A percentile compares a stretch with the other conserved stretches of the same genome.
Conservation (phyloP, 1,140 invertebrate species). For the Formica selysi region DNA sequence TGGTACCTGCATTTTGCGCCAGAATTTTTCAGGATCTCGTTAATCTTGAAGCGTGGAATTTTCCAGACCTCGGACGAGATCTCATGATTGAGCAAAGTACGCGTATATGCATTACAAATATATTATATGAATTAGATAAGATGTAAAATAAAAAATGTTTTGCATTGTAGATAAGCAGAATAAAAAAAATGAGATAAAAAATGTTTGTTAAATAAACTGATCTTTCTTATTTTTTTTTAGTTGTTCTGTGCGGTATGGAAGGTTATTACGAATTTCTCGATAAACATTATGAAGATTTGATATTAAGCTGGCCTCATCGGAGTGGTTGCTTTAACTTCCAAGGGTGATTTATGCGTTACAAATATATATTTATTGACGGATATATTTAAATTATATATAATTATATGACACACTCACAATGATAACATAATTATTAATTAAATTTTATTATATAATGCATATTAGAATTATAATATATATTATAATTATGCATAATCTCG, state of each 20-base stretch:
- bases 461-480: conserved; percentile 1
- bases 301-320: conserved; percentile 76
- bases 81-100: conserved; percentile 82
- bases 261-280: conserved; percentile 80
- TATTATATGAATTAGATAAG: not conserved
- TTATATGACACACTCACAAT: not conserved
- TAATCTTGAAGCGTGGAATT: conserved; percentile 73
- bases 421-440: not conserved
- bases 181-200: not conserved
- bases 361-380: conserved; percentile 29
- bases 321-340: conserved; percentile 78
- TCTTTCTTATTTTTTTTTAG: conserved; percentile 68
- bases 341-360: conserved; percentile 63
- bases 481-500: too few relatives aligned
- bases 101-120: not conserved
- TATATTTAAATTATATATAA: not conserved
- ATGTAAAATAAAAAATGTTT: too few relatives aligned
- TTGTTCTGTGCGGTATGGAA: conserved; percentile 83
- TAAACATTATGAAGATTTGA: conserved; percentile 74
- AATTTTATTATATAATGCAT: not conserved
- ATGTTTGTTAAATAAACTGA: not conserved
- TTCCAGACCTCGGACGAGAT: conserved; percentile 78
- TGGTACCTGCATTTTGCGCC: conserved; percentile 77
- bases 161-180: too few relatives aligned
- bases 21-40: conserved; percentile 79